Evolutionary conservation across 2,888 invertebrate genomes (phyloP).

Genomic region (Archaeoteleia sp.): DNA sequence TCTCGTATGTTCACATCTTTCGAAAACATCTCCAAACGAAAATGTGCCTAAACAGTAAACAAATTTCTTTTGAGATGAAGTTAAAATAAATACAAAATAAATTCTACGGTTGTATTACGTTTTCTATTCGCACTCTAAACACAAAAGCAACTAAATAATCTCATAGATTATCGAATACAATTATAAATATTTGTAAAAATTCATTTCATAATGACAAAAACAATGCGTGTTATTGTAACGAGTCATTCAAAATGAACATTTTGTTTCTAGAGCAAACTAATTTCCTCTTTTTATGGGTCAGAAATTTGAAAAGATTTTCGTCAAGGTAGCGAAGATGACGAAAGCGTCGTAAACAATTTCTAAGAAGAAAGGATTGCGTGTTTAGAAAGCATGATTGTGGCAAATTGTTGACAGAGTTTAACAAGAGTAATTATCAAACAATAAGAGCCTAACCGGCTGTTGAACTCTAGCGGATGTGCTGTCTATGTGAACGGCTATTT

Average conservation of each 20-base stretch:
- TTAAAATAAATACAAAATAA: constrained; percentile 3
- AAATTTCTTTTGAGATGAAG: too few relatives aligned
- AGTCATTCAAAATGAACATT: too few relatives aligned
- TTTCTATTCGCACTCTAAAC: too few relatives aligned
- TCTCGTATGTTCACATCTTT: constrained; percentile 83
- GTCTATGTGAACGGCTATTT: constrained; percentile 86
- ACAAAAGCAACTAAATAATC: too few relatives aligned
- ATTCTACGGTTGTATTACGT: neutral
- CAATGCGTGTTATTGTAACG: too few relatives aligned
- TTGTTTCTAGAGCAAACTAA: too few relatives aligned
- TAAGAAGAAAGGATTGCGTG: constrained; percentile 16
- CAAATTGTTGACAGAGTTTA: constrained; percentile 10
- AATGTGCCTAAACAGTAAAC: constrained; percentile 80
- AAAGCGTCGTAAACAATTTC: constrained; percentile 22
- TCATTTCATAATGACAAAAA: too few relatives aligned
- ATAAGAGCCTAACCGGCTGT: constrained; percentile 82
- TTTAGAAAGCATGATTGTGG: neutral
- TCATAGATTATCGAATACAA: too few relatives aligned
- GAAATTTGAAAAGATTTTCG: too few relatives aligned
- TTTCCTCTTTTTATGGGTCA: too few relatives aligned
- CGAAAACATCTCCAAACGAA: constrained; percentile 84
- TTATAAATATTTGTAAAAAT: too few relatives aligned
- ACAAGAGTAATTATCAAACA: constrained; percentile 41
- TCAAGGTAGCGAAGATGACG: constrained; percentile 19
- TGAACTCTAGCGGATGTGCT: constrained; percentile 90